Evolutionary conservation across 2,797 vertebrate genomes (phyloP).

Genomic region (Morus bassanus): DNA sequence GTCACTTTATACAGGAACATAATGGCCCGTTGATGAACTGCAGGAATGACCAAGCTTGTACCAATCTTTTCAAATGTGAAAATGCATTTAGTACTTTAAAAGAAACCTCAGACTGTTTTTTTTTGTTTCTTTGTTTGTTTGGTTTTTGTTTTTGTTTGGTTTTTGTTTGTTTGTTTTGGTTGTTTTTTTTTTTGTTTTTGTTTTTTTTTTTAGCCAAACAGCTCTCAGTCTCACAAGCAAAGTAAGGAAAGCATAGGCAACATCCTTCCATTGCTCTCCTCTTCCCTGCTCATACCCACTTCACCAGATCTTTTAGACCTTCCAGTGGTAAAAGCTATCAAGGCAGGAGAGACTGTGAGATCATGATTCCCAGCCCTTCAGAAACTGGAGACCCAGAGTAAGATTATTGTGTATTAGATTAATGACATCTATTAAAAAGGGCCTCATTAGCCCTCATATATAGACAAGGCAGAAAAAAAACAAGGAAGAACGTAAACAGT

Average conservation of each 20-base stretch:
- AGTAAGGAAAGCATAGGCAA: not conserved
- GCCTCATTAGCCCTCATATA: not conserved
- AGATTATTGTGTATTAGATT: not conserved
- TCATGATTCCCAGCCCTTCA: not conserved
- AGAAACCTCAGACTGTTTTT: not conserved
- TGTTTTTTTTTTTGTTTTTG: not conserved
- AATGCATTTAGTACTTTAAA: not conserved
- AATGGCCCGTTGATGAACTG: not conserved
- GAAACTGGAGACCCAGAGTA: not conserved
- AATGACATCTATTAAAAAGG: not conserved
- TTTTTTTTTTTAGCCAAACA: not conserved
- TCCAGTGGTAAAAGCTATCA: not conserved
- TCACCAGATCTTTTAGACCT: not conserved
- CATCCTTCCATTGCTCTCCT: not conserved
- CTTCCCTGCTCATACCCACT: not conserved
- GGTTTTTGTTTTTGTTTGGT: too few relatives aligned
- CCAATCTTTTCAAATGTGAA: not conserved
- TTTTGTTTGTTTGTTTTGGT: too few relatives aligned
- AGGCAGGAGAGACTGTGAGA: not conserved
- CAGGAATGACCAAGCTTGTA: not conserved
- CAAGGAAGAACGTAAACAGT: not conserved
- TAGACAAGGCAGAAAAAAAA: not conserved
- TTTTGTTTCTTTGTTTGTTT: too few relatives aligned
- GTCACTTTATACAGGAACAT: not conserved
- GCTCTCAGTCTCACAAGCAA: not conserved